Conservation (phyloP, 2,888 invertebrate species). For the Perizoma affinitatum region DNA sequence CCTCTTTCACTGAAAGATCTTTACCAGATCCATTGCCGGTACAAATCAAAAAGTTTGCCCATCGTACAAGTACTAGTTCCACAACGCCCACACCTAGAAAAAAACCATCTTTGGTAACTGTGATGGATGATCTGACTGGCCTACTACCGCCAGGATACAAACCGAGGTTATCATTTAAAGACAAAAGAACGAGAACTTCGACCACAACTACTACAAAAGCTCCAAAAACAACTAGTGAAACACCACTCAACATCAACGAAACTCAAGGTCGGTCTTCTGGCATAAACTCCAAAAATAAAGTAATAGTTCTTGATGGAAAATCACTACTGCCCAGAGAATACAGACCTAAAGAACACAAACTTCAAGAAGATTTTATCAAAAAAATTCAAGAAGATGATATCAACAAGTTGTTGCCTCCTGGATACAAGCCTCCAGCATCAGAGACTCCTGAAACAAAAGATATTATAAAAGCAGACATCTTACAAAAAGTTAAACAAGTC, state of each 20-base stretch:
- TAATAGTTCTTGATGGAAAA: slow-evolving; percentile 81
- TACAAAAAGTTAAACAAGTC: slow-evolving; percentile 61
- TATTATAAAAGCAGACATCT: slow-evolving; percentile 56
- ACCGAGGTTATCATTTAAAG: slow-evolving; percentile 78
- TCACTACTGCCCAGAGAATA: slow-evolving; percentile 83
- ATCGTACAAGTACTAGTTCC: slow-evolving; percentile 67
- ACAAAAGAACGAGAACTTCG: slow-evolving; percentile 81
- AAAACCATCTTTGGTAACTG: slow-evolving; percentile 72
- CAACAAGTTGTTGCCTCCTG: slow-evolving; percentile 86
- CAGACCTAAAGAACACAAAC: slow-evolving; percentile 69
- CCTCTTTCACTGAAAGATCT: slow-evolving; percentile 78
- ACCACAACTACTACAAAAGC: slow-evolving; percentile 64
- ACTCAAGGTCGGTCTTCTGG: slow-evolving; percentile 81
- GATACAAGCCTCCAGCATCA: slow-evolving; percentile 81
- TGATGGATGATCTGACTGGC: slow-evolving; percentile 85
- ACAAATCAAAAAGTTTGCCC: slow-evolving; percentile 87
- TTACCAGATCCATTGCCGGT: slow-evolving; percentile 85
- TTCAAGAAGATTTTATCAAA: slow-evolving; percentile 69
- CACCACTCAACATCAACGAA: slow-evolving; percentile 57
- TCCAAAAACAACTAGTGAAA: slow-evolving; percentile 47
- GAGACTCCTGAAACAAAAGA: slow-evolving; percentile 57
- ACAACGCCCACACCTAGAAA: slow-evolving; percentile 76
- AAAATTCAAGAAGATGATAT: slow-evolving; percentile 83
- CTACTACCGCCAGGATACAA: slow-evolving; percentile 87
- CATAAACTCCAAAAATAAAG: slow-evolving; percentile 84